Evolutionary conservation across 1,140 invertebrate species (phyloP), one percentile per base, ranked within the genome.

Genomic region (Drosophila triauraria): DNA sequence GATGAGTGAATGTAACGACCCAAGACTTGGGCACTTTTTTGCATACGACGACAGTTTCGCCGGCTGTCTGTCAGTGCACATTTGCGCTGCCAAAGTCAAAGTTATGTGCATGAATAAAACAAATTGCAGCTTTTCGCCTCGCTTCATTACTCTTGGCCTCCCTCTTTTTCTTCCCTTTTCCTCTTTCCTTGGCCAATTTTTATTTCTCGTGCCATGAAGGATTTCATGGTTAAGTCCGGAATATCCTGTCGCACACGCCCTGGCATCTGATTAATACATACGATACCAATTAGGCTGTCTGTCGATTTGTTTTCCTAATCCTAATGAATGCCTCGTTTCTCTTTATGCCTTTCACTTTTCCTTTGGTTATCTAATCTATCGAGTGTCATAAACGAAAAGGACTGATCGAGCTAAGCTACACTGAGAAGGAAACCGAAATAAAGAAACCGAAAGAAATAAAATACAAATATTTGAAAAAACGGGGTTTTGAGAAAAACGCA

Each of bases 91-190:
- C 71, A 51, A 75, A 65, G 59, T 42, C 38, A 65, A 68, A 68
- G 56, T 60, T 76, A 59, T 68, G 43, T 77, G 72, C 60, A 65
- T 51, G 76, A 79, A 79, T 79, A 79, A 81, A 81, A 81, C 57
- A 71, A 81, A 81, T 81, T 81, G 78, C 64, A 71, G 78, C 63
- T 56, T 47, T 70, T 70, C 63, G 64, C 65, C 32, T 10, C 64
- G 40, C 50, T 58, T 69, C 64, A 70, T 70, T 70, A 70, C 62
- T 54, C 27, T 32, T 13, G 17, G 51, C 32, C 63, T 40, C 4
- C 32, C n/a, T 38, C 20, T 40, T 15, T 38, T 10, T 2, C 35
- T 8, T 51, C 13, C 8, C 5, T 48, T 15, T 4, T 25, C 10
- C 10, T 15, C 3, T 0, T 27, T 23, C 13, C 4, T 23, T 2